These are phyloP conservation scores for Uropetala carovei DNA, from an alignment of 2,888 invertebrate species.

Conservation along the genomic window DNA sequence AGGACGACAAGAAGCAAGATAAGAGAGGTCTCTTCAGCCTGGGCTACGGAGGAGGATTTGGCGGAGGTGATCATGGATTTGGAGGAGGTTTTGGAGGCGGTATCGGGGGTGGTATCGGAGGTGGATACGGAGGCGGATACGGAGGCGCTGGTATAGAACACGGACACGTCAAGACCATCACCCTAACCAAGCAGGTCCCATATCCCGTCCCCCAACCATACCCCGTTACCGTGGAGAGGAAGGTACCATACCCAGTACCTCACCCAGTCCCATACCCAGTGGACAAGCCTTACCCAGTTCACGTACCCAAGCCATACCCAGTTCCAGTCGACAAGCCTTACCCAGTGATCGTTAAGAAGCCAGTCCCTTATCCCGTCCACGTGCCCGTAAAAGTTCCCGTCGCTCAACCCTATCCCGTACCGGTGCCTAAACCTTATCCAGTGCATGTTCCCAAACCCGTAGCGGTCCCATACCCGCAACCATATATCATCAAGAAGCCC, in stretches of 20 bases:
- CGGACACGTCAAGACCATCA: slow-evolving; percentile 53
- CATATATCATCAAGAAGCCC: slow-evolving; percentile 53
- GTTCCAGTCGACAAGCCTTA: slow-evolving; percentile 76
- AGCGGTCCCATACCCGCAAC: slow-evolving; percentile 57
- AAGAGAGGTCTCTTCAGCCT: slow-evolving; percentile 48
- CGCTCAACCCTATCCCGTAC: slow-evolving; percentile 85
- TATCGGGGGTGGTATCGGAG: background rate
- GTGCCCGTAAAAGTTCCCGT: slow-evolving; percentile 82
- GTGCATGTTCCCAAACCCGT: too few species aligned
- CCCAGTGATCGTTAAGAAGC: slow-evolving; percentile 80
- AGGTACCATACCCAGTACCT: slow-evolving; percentile 66
- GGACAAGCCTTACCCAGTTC: slow-evolving; percentile 77
- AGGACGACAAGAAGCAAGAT: slow-evolving; percentile 73
- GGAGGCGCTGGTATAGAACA: background rate
- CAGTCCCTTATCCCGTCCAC: slow-evolving; percentile 79
- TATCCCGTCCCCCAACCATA: slow-evolving; percentile 63
- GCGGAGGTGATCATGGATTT: slow-evolving; percentile 33
- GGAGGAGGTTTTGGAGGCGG: background rate
- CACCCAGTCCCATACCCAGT: slow-evolving; percentile 81
- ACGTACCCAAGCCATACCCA: slow-evolving; percentile 77
- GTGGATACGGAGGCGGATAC: slow-evolving; percentile 29
- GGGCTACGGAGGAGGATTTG: slow-evolving; percentile 25
- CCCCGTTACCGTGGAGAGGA: slow-evolving; percentile 65
- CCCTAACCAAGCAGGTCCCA: slow-evolving; percentile 65
- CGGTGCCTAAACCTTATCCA: slow-evolving; percentile 72